Conservation (phyloP, 2,888 invertebrate species). For the Cheiracanthium punctorium region DNA sequence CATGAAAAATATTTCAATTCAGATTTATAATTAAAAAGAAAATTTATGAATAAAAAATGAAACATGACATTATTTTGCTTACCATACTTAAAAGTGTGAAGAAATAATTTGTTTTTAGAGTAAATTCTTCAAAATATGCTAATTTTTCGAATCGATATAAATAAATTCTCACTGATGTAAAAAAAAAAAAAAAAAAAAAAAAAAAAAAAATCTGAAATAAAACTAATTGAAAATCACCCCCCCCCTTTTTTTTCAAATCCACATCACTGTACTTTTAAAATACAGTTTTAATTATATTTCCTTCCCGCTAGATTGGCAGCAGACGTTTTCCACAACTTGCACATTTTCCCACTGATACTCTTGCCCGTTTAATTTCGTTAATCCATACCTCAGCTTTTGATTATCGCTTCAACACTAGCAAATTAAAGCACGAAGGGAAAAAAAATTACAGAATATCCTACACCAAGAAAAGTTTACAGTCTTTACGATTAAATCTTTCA, state of each 20-base stretch:
- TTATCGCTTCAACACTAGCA: background rate
- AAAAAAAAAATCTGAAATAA: background rate
- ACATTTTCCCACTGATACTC: background rate
- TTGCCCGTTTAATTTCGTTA: background rate
- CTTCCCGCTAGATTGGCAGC: background rate
- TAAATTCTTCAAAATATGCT: background rate
- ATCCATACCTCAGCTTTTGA: slow-evolving; percentile 12
- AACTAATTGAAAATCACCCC: background rate
- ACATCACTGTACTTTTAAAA: background rate
- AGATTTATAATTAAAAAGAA: no score
- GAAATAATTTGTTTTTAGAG: no score
- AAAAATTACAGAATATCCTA: slow-evolving; percentile 10
- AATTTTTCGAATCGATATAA: background rate
- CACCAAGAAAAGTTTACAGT: slow-evolving; percentile 25
- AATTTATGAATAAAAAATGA: no score
- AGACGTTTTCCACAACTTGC: background rate
- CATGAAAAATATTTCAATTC: no score
- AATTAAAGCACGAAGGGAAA: background rate
- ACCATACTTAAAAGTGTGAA: no score
- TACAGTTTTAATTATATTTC: slow-evolving; percentile 2
- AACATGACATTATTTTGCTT: no score
- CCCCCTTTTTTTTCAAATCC: background rate
- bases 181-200: no score
- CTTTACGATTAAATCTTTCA: slow-evolving; percentile 47
- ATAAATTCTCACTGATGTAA: background rate